phyloP scores from a whole-genome alignment of 2,888 invertebrate species.

The Malthinus flaveolus region DNA sequence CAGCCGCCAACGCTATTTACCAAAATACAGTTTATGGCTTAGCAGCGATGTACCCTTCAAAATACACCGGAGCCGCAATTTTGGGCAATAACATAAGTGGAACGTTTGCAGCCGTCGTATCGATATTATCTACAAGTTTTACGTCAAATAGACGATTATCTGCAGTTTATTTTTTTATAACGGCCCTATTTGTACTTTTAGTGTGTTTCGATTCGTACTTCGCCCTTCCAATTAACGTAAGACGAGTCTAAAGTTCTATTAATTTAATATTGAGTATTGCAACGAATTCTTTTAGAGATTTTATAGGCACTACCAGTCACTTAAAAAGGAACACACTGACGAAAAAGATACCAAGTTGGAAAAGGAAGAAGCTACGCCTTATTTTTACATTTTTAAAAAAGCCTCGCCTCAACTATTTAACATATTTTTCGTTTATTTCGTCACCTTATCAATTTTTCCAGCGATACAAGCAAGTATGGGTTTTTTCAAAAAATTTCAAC shows the following conservation, averaged over 20 bases:
- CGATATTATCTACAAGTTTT: constrained; percentile 67
- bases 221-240: constrained; percentile 89
- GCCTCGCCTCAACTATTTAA: constrained; percentile 85
- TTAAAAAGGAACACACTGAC: too few species aligned
- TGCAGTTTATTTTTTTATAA: constrained; percentile 96
- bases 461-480: constrained; percentile 75
- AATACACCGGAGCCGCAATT: constrained; percentile 94
- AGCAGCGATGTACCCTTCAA: constrained; percentile 87
- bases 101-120: constrained; percentile 78
- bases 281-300: constrained; percentile 65
- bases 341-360: too few species aligned
- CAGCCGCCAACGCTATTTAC: constrained; percentile 91
- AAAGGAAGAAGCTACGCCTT: constrained; percentile 59
- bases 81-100: constrained; percentile 93
- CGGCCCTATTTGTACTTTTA: constrained; percentile 87
- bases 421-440: constrained; percentile 90
- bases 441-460: constrained; percentile 89
- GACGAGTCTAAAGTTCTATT: constrained; percentile 56
- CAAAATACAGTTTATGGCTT: constrained; percentile 97
- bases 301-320: constrained; percentile 77
- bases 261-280: neutral
- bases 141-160: constrained; percentile 78
- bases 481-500: too few species aligned
- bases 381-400: constrained; percentile 70
- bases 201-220: constrained; percentile 96